Base-by-base conservation (phyloP, 2,888 invertebrate genomes). In the Petrophora chlorosata region DNA sequence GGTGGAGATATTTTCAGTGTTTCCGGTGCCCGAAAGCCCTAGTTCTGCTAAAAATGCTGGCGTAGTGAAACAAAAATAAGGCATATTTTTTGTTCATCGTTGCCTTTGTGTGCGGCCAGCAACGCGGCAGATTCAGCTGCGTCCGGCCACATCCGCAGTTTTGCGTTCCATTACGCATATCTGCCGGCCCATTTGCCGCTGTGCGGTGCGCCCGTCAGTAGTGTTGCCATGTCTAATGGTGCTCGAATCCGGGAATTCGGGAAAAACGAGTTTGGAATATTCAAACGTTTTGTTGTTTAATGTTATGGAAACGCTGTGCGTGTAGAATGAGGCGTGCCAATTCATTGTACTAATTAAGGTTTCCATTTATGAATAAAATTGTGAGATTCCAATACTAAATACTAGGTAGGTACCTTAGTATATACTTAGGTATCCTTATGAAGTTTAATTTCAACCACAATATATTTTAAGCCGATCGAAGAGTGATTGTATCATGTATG, bases 161-260 rank as follows among this genome's bases (percentile, higher is more conserved):
- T 75, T 73, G 75, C 73, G 74, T 76, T 73, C 65, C 67, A 76
- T 80, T 79, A 73, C 66, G 67, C 63, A 70, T 70, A 70, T 73
- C 67, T 70, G 68, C 60, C 65, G 63, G 65, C 52, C 63, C 72
- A 70, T 79, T 77, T 73, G 50, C 45, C 38, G 51, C 55, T 34
- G 55, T 34, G 32, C 32, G 23, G 26, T 28, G 59, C 52, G 41
- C 33, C 17, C 47, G 33, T 17, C 34, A 10, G 38, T 47, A 50
- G 48, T 46, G 41, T 41, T 45, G 51, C 38, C 38, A 39, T 43
- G 34, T 44, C 13, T 43, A 43, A 43, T 49, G 43, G 17, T 23
- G 12, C 29, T 30, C n/a, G 22, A 23, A 44, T 35, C 29, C 39
- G 39, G 43, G 25, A 42, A 36, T 9, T 3, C 2, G 14, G 14